These are phyloP conservation scores for Megathymus violae DNA, from an alignment of 1,140 invertebrate genomes.

Conservation along the genomic window DNA sequence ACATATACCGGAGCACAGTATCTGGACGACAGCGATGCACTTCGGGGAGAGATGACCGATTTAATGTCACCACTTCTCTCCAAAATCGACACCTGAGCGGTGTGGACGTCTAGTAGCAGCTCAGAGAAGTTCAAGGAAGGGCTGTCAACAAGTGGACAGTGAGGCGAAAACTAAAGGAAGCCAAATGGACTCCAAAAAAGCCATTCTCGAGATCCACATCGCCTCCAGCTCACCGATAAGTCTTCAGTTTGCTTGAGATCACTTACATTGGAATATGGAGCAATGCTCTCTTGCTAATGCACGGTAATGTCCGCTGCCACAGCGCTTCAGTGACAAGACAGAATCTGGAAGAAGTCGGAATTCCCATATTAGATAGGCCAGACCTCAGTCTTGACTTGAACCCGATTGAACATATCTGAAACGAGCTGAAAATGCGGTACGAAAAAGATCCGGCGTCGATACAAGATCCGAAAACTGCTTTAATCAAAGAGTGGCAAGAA, in stretches of 20 bases:
- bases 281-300: not conserved
- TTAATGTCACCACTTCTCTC: not conserved
- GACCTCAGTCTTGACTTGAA: conserved; percentile 9
- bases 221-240: conserved; percentile 1
- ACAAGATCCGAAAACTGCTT: conserved; percentile 10
- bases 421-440: conserved; percentile 27
- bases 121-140: conserved; percentile 1
- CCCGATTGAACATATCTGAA: conserved; percentile 18
- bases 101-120: conserved; percentile 1
- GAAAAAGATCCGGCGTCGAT: conserved; percentile 1
- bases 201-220: not conserved
- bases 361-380: not conserved
- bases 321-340: not conserved
- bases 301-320: not conserved
- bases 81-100: not conserved
- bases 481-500: conserved; percentile 6
- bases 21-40: not conserved
- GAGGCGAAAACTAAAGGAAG: conserved; percentile 3
- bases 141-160: not conserved
- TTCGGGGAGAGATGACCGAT: not conserved
- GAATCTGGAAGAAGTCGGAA: not conserved
- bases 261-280: not conserved
- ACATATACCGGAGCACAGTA: not conserved
- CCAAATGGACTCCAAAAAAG: not conserved
- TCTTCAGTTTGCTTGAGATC: not conserved